phyloP scores from a whole-genome alignment of 2,797 vertebrate genomes.

The Merluccius polli region DNA sequence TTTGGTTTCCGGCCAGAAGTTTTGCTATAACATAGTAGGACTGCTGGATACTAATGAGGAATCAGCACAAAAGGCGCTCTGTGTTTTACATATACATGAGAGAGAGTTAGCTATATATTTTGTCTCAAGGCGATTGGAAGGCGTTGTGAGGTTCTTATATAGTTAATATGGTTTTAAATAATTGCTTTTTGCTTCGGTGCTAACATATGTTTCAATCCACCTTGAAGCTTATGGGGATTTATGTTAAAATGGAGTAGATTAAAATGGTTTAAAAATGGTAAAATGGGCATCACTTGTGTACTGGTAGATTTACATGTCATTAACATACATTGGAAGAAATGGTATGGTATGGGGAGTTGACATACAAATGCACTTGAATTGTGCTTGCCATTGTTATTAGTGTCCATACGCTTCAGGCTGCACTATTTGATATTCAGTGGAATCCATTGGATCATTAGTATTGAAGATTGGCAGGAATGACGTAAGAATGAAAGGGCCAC shows the following conservation, averaged over 20 bases:
- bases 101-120: not conserved
- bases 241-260: constrained; percentile 7
- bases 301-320: not conserved
- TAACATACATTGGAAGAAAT: constrained; percentile 1
- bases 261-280: constrained; percentile 12
- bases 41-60: too few species aligned
- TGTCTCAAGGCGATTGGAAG: not conserved
- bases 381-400: not conserved
- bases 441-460: not conserved
- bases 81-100: not conserved
- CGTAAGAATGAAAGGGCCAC: not conserved
- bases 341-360: constrained; percentile 11
- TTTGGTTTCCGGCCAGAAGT: not conserved
- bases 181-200: constrained; percentile 45
- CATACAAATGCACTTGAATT: constrained; percentile 18
- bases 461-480: not conserved
- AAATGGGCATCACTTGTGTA: constrained; percentile 5
- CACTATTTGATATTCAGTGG: not conserved
- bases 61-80: not conserved
- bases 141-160: constrained; percentile 35
- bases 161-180: constrained; percentile 51
- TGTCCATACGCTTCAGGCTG: not conserved
- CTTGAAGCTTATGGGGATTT: constrained; percentile 26
- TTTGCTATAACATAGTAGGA: not conserved
- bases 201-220: constrained; percentile 30